Evolutionary conservation across 2,888 invertebrate genomes (phyloP), one percentile per base, ranked within the genome.

Genomic region (Xestia xanthographa): DNA sequence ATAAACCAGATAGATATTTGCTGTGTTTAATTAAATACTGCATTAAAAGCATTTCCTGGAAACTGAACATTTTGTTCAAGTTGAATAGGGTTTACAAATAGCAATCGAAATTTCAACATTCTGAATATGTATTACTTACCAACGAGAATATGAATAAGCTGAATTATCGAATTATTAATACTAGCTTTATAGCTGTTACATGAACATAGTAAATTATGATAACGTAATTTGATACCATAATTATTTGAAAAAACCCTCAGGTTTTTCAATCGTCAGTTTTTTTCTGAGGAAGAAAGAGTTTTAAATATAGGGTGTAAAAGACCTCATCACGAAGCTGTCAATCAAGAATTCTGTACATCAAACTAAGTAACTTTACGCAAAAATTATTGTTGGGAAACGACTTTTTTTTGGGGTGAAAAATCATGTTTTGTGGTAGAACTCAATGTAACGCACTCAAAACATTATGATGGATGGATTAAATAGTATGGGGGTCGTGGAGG

Each of bases 21-120:
- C n/a, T 11, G 38, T 66, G 65, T 65, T 65, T 29, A 72, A 66
- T 50, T 72, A 73, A 45, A 74, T 38, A 71, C 12, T 56, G n/a
- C 53, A 43, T n/a, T 12, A 67, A 66, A 79, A 53, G 20, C 9
- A 38, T 66, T 66, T 41, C 62, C 38, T n/a, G 38, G 12, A 26
- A 41, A 53, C 14, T 11, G 20, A 29, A 67, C 68, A 79, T 67
- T 53, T 60, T 53, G 66, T 56, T 66, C 29, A 26, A 34, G 14
- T 66, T 66, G 14, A 63, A 41, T 38, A 56, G 48, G 58, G 17
- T 50, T 67, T 62, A 45, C 65, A 14, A 58, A 66, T n/a, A 63
- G n/a, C 50, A 66, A 72, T 50, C 43, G 48, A 34, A 65, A 62
- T 56, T 56, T 38, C 43, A 70, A 41, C 56, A 14, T 38, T 63